These are phyloP conservation scores for Hormiphora californensis DNA, from an alignment of 37 sponge, comb jelly and placozoan genomes.

Conservation along the genomic window DNA sequence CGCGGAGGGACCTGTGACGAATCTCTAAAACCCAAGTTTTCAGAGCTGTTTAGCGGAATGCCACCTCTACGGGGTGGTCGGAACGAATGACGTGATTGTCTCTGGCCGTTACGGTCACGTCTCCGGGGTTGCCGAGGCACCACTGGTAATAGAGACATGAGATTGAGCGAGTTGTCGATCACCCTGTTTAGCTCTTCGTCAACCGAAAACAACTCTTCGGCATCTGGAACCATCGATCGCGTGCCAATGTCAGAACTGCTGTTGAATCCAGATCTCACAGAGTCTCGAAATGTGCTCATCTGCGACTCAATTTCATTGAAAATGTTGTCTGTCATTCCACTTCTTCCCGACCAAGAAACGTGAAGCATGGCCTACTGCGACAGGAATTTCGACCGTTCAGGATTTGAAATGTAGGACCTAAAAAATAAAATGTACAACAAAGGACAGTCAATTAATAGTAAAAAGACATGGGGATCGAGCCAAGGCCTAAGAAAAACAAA, in stretches of 20 bases:
- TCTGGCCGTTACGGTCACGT: too few species aligned
- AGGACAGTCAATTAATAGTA: background rate
- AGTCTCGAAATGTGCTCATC: constrained; percentile 6
- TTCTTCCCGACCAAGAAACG: background rate
- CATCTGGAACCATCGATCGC: too few species aligned
- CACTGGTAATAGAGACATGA: constrained; percentile 38
- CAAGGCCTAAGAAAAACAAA: too few species aligned
- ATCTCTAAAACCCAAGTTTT: too few species aligned
- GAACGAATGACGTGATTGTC: too few species aligned
- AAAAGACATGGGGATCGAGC: too few species aligned
- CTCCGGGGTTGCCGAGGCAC: too few species aligned
- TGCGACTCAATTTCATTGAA: constrained; percentile 8
- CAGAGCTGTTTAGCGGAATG: too few species aligned
- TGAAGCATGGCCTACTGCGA: too few species aligned
- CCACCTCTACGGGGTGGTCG: too few species aligned
- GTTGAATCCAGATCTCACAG: background rate
- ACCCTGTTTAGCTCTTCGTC: background rate
- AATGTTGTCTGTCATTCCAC: background rate
- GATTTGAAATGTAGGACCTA: background rate
- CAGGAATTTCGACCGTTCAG: background rate
- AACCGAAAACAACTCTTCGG: too few species aligned
- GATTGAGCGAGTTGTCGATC: constrained; percentile 15
- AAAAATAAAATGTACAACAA: background rate
- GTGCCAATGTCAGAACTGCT: background rate
- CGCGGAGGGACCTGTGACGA: background rate